Evolutionary conservation across 1,140 invertebrate genomes (phyloP).

Genomic region (Heliconius melpomene): DNA sequence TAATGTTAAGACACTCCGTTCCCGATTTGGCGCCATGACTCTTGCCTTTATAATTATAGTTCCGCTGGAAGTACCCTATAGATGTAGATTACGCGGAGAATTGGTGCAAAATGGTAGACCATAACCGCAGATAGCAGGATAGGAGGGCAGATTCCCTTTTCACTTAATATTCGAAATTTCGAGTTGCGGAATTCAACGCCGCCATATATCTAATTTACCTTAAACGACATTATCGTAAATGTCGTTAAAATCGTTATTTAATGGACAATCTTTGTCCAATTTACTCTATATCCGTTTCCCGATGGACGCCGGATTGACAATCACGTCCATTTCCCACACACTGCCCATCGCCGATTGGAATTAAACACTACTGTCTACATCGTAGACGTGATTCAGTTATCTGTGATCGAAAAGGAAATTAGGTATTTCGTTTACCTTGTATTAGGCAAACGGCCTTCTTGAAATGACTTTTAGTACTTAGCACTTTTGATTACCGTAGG

Average conservation of each 20-base stretch:
- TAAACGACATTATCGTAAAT: neutral
- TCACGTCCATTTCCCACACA: slow-evolving; percentile 33
- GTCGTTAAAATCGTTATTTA: slow-evolving; percentile 1
- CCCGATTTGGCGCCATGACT: too few species aligned
- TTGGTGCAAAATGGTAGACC: too few species aligned
- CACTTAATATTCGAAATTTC: too few species aligned
- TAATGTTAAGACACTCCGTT: too few species aligned
- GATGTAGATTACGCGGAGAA: too few species aligned
- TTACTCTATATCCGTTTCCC: slow-evolving; percentile 30
- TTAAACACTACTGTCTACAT: slow-evolving; percentile 24
- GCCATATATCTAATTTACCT: too few species aligned
- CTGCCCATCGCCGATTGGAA: slow-evolving; percentile 34
- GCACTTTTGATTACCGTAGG: neutral
- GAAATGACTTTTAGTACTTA: neutral
- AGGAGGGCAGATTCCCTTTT: too few species aligned
- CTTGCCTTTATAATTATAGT: too few species aligned
- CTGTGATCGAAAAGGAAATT: slow-evolving; percentile 15
- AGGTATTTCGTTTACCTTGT: neutral
- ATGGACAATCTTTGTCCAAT: neutral
- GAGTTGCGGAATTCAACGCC: too few species aligned
- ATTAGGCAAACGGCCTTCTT: neutral
- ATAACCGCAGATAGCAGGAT: too few species aligned
- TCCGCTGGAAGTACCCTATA: too few species aligned
- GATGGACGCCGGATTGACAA: slow-evolving; percentile 29
- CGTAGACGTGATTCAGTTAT: slow-evolving; percentile 13